These are phyloP conservation scores for Allobates femoralis DNA, from an alignment of 2,797 vertebrate species.

Conservation along the genomic window DNA sequence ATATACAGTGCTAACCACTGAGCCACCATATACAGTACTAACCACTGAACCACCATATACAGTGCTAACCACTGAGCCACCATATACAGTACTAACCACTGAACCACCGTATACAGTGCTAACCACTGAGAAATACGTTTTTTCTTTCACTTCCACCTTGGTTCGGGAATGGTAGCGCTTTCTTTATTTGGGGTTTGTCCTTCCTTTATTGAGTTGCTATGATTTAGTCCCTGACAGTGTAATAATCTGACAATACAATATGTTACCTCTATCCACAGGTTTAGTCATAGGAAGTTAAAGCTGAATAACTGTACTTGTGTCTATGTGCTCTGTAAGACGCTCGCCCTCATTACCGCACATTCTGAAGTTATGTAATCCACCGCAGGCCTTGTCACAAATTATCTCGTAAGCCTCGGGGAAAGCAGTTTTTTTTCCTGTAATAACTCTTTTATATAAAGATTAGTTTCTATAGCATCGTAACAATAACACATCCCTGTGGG, in stretches of 20 bases:
- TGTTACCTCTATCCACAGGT: not conserved
- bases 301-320: not conserved
- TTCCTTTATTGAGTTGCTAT: no score
- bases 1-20: no score
- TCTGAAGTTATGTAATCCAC: slow-evolving; percentile 5
- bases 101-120: no score
- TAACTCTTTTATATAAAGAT: slow-evolving; percentile 52
- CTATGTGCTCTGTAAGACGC: not conserved
- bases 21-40: no score
- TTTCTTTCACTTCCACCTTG: no score
- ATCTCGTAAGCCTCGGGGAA: not conserved
- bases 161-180: no score
- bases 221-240: not conserved
- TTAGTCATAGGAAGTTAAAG: not conserved
- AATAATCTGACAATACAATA: not conserved
- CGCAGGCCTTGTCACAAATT: slow-evolving; percentile 25
- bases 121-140: no score
- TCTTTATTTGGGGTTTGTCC: no score
- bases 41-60: no score
- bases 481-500: slow-evolving; percentile 43
- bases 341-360: not conserved
- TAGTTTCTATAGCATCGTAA: slow-evolving; percentile 58
- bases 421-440: slow-evolving; percentile 45
- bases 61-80: no score
- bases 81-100: no score